Evolutionary conservation across 1,140 invertebrate species (phyloP), one percentile per base, ranked within the genome.

Genomic region (Anastrepha obliqua): DNA sequence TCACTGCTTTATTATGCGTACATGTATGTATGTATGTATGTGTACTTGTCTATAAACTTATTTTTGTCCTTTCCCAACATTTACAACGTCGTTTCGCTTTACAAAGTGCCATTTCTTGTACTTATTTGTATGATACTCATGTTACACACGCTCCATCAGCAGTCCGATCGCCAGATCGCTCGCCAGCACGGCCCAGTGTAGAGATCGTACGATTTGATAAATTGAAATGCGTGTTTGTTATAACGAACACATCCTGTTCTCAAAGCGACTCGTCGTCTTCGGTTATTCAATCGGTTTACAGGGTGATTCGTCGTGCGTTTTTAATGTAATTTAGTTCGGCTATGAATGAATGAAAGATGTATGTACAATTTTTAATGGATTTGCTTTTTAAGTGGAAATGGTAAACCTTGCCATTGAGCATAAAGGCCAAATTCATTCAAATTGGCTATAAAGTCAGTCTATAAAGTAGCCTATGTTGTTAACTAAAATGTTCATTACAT

Each of bases 41-140:
- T 15, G 39, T 74, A 74, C 65, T 39, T 67, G 15, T 4, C 2
- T 65, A 29, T 65, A 4, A 65, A 55, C 20, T 2, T 15, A 20
- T 55, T n/a, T 29, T 81, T 7, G 74, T 81, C 74, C 74, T 81
- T 81, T 81, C 74, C 44, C 51, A 81, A 81, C 74, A 81, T 81
- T 81, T 55, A 13, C 74, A 13, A 20, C 47, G 15, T 8, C 9
- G 47, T 81, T 55, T 17, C 74, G 17, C 8, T n/a, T 20, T 55
- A 81, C 47, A 81, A 81, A 81, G 74, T 81, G 74, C n/a, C 47
- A 81, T 81, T 81, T 81, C 74, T 81, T 81, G 74, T 81, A 81
- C 74, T 81, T 81, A 81, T 81, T 81, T 81, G 74, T 81, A 81
- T 81, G 74, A n/a, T 81, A 81, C 74, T 81, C 74, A 81, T 81